Evolutionary conservation across 2,797 vertebrate species (phyloP), one percentile per base, ranked within the genome.

Genomic region (Siniperca obscura): DNA sequence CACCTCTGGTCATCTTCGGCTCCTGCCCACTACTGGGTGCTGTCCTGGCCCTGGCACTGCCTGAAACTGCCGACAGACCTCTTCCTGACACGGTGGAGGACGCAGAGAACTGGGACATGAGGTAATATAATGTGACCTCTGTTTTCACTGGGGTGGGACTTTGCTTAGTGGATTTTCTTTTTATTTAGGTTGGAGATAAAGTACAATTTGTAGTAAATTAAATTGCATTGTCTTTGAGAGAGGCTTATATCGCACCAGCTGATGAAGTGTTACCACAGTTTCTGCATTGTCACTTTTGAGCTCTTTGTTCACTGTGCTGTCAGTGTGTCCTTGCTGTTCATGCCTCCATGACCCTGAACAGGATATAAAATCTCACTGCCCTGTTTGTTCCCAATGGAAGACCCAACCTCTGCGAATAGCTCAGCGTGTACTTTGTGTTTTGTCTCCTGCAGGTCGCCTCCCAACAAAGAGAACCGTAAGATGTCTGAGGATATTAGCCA

Each of bases 11-110:
- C 76, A 93, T 96, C 86, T 95, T 96, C 0, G 94, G 93, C 16
- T 70, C 53, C 4, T 84, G 86, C 0, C 93, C 95, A 0, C 78
- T 96, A 27, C 69, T 96, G 40, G 95, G 93, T 0, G 94, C 95
- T 7, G 57, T 87, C 46, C 82, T 95, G 2, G 92, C 93, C 1
- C 70, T 96, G 74, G 92, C 84, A 0, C 89, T 96, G 80, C 95
- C 95, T 0, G 95, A 96, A 84, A 96, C 95, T 3, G 92, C 94
- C 0, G 61, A 87, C 89, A 91, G 90, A 74, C 94, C 94, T 48
- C 92, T 96, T 42, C 94, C 94, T 8, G 95, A 96, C 86, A 95
- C 92, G 4, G 85, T 96, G 87, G 90, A 94, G 78, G 95, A 96
- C 0, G 86, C 66, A 38, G 94, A 95, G 72, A 93, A 89, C 89